Base-by-base conservation (phyloP, 2,113 vertebrate species). In the Butorides virescens region DNA sequence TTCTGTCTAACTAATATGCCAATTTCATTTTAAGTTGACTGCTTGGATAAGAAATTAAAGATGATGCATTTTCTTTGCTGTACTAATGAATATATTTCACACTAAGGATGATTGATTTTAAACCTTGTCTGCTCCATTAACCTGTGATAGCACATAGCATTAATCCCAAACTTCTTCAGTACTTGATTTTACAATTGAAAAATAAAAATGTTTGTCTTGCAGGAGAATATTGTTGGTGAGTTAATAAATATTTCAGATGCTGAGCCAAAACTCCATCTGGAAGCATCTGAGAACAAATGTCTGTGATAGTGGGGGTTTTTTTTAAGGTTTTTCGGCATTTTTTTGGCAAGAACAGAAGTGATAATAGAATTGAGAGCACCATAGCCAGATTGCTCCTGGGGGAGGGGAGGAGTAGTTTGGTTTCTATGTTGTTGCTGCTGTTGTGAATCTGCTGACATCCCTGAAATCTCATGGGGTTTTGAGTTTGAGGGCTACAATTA, bases 361-460 rank as follows among this genome's bases (percentile, higher is more conserved):
- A 72, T 94, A 94, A 89, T 84, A 78, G 46, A 88, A 81, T n/a
- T 49, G 68, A 86, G 36, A 75, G 10, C 10, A 4, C 49, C 58
- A 39, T 26, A 81, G 70, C 49, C 77, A 89, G 80, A 96, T 87
- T 95, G 62, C 21, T 91, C 15, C 81, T 82, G 19, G 20, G 65
- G 62, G 56, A 90, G 36, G 80, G 84, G 73, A 86, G 46, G 49
- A 72, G 13, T 53, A 30, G 6, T 85, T 95, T 94, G 52, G 14
- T 96, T 90, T 94, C 53, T 94, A 0, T 89, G 72, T 62, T 92
- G 85, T 52, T 93, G 65, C 42, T 94, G 73, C 66, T 86, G 50
- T 62, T 94, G 76, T 78, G 73, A 94, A 95, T 95, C 62, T 94
- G 83, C 89, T 96, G 92, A 91, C 91, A 73, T 68, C 44, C 25